Evolutionary conservation across 2,888 invertebrate species (phyloP).

Genomic region (Leptarthrus brevirostris): DNA sequence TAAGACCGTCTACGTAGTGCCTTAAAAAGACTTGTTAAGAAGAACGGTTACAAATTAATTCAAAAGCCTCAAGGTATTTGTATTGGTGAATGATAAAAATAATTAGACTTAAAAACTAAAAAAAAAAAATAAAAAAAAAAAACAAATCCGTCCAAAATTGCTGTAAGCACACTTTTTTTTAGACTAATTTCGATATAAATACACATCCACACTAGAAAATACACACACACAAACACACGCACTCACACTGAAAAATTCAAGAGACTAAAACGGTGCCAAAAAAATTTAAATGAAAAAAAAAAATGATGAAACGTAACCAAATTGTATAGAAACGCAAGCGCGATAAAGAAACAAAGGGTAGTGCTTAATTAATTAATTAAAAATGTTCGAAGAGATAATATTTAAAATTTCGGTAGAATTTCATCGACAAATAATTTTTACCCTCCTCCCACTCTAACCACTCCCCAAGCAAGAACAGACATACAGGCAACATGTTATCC

Average conservation of each 20-base stretch:
- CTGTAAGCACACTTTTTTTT: background rate
- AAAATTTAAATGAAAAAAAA: background rate
- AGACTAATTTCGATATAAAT: background rate
- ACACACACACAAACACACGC: no score
- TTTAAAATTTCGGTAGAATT: no score
- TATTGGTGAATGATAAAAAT: background rate
- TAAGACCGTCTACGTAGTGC: constrained; percentile 32
- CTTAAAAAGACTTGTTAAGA: constrained; percentile 3
- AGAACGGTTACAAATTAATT: background rate
- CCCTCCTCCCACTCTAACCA: no score
- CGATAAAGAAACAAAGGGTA: no score
- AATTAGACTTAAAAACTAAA: background rate
- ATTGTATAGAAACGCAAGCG: background rate
- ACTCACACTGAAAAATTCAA: background rate
- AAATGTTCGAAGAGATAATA: background rate
- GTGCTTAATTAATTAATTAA: background rate
- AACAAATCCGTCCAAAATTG: background rate
- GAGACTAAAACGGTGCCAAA: constrained; percentile 5
- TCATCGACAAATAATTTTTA: no score
- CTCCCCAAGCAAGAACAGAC: no score
- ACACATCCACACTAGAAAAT: no score
- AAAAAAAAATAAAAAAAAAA: constrained; percentile 2
- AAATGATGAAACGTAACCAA: background rate
- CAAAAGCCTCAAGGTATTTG: background rate
- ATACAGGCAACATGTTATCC: no score